phyloP scores from a whole-genome alignment of 2,888 invertebrate species.

The Pseudeuparius sepicola region DNA sequence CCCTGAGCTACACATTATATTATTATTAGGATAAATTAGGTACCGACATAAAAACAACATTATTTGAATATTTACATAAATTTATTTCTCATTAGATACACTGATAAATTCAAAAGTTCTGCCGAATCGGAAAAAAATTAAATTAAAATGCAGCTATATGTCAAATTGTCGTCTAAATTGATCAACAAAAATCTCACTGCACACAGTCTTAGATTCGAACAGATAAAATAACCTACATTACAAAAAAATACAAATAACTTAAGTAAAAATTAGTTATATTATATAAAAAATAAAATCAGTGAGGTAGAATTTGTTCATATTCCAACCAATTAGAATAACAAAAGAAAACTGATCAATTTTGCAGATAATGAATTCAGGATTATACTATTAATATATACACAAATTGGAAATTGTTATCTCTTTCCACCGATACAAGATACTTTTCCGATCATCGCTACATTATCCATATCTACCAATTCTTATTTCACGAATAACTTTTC shows the following conservation, averaged over 20 bases:
- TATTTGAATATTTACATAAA: conserved; percentile 32
- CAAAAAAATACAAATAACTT: conserved; percentile 27
- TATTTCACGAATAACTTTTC: too few relatives aligned
- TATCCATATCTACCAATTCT: conserved; percentile 33
- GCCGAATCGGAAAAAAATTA: conserved; percentile 35
- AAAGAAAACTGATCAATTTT: conserved; percentile 19
- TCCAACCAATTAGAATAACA: conserved; percentile 27
- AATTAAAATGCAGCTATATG: conserved; percentile 32
- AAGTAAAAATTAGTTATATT: conserved; percentile 28
- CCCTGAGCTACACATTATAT: too few relatives aligned
- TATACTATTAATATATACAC: too few relatives aligned
- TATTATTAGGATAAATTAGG: too few relatives aligned
- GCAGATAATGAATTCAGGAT: too few relatives aligned
- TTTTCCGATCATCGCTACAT: conserved; percentile 30
- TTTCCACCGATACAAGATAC: conserved; percentile 11
- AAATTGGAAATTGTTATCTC: conserved; percentile 36
- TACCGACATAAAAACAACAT: conserved; percentile 12
- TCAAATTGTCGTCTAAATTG: conserved; percentile 19
- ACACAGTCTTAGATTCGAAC: conserved; percentile 35
- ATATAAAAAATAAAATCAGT: conserved; percentile 32
- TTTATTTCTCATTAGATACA: conserved; percentile 34
- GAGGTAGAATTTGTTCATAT: conserved; percentile 38
- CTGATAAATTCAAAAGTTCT: conserved; percentile 31
- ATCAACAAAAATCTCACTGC: conserved; percentile 25
- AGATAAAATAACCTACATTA: conserved; percentile 29